Evolutionary conservation across 2,113 vertebrate species (phyloP), one percentile per base, ranked within the genome.

Genomic region (Pelecanoides urinatrix): DNA sequence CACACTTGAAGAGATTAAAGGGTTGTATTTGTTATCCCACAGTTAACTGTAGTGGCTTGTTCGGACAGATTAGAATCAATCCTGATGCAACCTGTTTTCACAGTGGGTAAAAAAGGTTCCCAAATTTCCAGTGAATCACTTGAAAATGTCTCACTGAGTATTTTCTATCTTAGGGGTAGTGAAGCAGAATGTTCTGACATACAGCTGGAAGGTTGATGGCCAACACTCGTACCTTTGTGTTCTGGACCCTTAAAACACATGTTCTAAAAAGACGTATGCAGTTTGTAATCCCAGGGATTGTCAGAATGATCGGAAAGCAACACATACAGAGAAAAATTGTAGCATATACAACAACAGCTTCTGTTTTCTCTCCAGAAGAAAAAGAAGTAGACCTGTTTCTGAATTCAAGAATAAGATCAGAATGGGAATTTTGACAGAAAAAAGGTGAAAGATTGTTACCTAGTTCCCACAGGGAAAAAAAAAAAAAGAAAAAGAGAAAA

Each of bases 221-320:
- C 32, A 83, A 66, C 34, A 76, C 9, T 75, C 30, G 7, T 23
- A 45, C 10, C n/a, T 67, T 27, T 84, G 30, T 75, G 42, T 32
- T 56, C n/a, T 62, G 15, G 34, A 4, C 7, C 22, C 26, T 76
- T 63, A n/a, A 62, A 76, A 62, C 30, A 72, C 26, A 10, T 84
- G 38, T 40, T 68, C 15, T 81, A 22, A 58, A 32, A 76, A 72
- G 63, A 58, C 6, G 22, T 20, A 74, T 29, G 26, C 2, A 32
- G 13, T 84, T 84, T 27, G 27, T 44, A 85, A 44, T 34, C 29
- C 7, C 21, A 56, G 77, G 66, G 40, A 62, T 55, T 74, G 49
- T n/a, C 15, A 21, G 49, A 42, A 27, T n/a, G 47, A 63, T 44
- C 0, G 0, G 15, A 61, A 78, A 45, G 45, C 7, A 94, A 34